Evolutionary conservation across 2,888 invertebrate genomes (phyloP).

Genomic region (Lamellibrachia satsuma): DNA sequence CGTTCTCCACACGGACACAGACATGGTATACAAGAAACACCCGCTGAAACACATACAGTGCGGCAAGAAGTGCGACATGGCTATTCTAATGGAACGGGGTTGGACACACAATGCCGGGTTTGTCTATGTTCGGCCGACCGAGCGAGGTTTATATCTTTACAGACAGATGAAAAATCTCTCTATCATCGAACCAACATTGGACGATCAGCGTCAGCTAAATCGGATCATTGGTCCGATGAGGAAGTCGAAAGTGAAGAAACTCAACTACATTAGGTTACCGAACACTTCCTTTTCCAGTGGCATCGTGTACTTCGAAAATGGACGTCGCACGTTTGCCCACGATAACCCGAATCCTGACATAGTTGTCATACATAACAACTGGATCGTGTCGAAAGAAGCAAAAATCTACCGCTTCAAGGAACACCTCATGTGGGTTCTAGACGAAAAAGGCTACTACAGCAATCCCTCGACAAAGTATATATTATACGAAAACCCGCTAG

Average conservation of each 20-base stretch:
- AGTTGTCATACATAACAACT: slow-evolving; percentile 36
- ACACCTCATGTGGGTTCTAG: slow-evolving; percentile 29
- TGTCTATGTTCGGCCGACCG: slow-evolving; percentile 32
- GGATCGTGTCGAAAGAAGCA: slow-evolving; percentile 28
- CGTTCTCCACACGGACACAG: slow-evolving; percentile 35
- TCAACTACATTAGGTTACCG: background rate
- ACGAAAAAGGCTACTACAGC: slow-evolving; percentile 26
- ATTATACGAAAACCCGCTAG: background rate
- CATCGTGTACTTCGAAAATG: slow-evolving; percentile 28
- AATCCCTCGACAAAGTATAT: background rate
- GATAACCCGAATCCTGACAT: slow-evolving; percentile 31
- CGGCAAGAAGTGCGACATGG: slow-evolving; percentile 29
- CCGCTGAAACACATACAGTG: slow-evolving; percentile 29
- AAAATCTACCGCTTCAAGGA: slow-evolving; percentile 34
- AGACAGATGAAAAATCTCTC: slow-evolving; percentile 29
- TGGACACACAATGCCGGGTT: slow-evolving; percentile 36
- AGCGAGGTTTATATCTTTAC: slow-evolving; percentile 28
- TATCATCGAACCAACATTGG: slow-evolving; percentile 22
- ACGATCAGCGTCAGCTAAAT: slow-evolving; percentile 37
- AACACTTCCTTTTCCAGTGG: slow-evolving; percentile 26
- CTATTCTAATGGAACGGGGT: slow-evolving; percentile 31
- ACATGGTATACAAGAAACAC: slow-evolving; percentile 30
- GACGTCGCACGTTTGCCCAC: slow-evolving; percentile 28
- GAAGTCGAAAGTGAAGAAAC: background rate
- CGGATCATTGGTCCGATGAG: background rate